Percentiles rank a stretch among this genome's conserved stretches.
Conservation (phyloP, 1,140 invertebrate species). For the Odontomachus brunneus region DNA sequence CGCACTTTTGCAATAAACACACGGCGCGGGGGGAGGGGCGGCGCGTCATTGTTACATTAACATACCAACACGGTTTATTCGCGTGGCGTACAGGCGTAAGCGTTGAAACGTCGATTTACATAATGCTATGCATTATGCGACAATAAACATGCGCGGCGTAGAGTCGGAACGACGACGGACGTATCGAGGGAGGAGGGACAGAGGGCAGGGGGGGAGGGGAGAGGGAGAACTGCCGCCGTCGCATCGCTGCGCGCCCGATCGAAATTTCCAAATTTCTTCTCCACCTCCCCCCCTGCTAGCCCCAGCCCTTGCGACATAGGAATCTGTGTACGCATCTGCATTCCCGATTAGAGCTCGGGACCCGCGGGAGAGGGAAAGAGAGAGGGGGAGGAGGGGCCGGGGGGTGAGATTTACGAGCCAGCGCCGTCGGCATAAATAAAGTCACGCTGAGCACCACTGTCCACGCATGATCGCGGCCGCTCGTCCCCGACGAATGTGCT, state of each 20-base stretch:
- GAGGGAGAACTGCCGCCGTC: not conserved
- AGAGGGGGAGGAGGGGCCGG: not conserved
- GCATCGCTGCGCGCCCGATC: conserved; percentile 37
- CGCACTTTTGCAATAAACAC: conserved; percentile 46
- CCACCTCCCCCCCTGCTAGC: too few relatives aligned
- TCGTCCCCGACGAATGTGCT: conserved; percentile 46
- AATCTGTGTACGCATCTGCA: conserved; percentile 68
- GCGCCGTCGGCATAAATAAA: conserved; percentile 65
- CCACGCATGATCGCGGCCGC: conserved; percentile 63
- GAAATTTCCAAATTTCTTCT: conserved; percentile 72
- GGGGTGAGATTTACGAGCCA: conserved; percentile 63
- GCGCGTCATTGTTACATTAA: conserved; percentile 60
- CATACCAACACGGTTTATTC: conserved; percentile 66
- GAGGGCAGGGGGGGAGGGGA: too few relatives aligned
- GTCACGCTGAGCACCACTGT: conserved; percentile 62
- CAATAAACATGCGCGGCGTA: conserved; percentile 68
- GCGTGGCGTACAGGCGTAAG: conserved; percentile 63
- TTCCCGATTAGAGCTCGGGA: conserved; percentile 55
- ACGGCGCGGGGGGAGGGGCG: not conserved
- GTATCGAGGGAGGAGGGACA: too few relatives aligned
- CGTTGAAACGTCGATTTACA: conserved; percentile 66
- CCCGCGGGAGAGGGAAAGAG: not conserved
- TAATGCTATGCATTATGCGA: conserved; percentile 75
- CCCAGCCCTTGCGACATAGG: conserved; percentile 27
- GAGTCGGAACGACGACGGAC: conserved; percentile 47